phyloP scores from a whole-genome alignment of 2,113 vertebrate species.

The Clarias batrachus region DNA sequence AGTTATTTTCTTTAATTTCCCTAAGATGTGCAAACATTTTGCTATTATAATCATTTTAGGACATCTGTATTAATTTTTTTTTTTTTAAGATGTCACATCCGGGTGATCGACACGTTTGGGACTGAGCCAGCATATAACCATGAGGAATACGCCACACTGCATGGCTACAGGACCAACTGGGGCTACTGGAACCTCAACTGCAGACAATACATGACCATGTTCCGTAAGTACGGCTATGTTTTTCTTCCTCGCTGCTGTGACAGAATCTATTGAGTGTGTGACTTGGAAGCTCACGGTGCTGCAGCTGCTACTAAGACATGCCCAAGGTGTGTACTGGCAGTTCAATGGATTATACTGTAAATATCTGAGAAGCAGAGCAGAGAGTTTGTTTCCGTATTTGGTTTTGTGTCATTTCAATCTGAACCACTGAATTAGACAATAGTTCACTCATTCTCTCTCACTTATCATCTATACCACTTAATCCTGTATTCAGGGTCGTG shows the following conservation, averaged over 20 bases:
- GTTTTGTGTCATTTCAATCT: background rate
- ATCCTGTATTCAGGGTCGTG: no score
- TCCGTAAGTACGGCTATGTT: slow-evolving; percentile 78
- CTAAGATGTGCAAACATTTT: background rate
- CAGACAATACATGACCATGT: slow-evolving; percentile 99
- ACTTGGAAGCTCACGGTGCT: background rate
- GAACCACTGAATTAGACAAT: background rate
- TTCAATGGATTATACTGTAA: background rate
- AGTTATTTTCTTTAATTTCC: background rate
- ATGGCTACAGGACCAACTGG: slow-evolving; percentile 95
- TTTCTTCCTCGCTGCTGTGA: background rate
- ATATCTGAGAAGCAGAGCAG: slow-evolving; percentile 19
- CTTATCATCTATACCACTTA: no score
- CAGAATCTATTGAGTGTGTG: background rate
- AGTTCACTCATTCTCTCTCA: background rate
- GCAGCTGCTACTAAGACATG: slow-evolving; percentile 26
- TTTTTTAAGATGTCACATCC: slow-evolving; percentile 84
- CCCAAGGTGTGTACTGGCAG: slow-evolving; percentile 14
- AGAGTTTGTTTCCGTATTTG: slow-evolving; percentile 10
- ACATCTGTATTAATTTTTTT: background rate
- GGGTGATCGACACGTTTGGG: slow-evolving; percentile 95
- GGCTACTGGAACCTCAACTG: slow-evolving; percentile 96
- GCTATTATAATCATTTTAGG: background rate
- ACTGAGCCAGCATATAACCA: slow-evolving; percentile 96
- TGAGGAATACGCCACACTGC: slow-evolving; percentile 90